These are phyloP conservation scores for Platanista minor DNA, from an alignment of 2,113 vertebrate genomes.

Conservation along the genomic window DNA sequence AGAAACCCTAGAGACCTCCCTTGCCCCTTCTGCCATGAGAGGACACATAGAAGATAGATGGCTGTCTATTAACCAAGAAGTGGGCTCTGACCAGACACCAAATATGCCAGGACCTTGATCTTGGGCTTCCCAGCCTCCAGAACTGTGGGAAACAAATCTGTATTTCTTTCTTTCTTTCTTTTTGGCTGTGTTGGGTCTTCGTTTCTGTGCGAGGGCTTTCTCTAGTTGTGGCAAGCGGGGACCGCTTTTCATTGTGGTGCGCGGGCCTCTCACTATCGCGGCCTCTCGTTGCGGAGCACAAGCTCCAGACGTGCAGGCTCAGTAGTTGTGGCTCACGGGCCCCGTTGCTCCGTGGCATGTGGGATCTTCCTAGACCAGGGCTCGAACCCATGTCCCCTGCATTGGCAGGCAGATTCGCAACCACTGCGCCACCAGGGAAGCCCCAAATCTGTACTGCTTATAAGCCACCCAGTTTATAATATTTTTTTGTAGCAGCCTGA, in stretches of 20 bases:
- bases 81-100: not conserved
- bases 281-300: too few species aligned
- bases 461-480: not conserved
- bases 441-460: not conserved
- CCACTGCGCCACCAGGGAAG: too few species aligned
- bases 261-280: too few species aligned
- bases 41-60: not conserved
- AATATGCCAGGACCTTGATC: not conserved
- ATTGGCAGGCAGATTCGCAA: too few species aligned
- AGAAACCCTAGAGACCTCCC: not conserved
- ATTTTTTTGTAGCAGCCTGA: not conserved
- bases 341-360: too few species aligned
- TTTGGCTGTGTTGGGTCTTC: too few species aligned
- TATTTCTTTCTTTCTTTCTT: not conserved
- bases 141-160: not conserved
- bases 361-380: too few species aligned
- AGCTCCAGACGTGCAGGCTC: too few species aligned
- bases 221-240: too few species aligned
- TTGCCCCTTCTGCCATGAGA: not conserved
- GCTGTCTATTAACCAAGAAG: not conserved
- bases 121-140: not conserved
- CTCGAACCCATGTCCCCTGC: too few species aligned
- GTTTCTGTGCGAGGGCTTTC: too few species aligned
- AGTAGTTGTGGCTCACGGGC: too few species aligned
- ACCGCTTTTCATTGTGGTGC: rapidly evolving